Evolutionary conservation across 2,113 vertebrate genomes (phyloP).

Genomic region (Brienomyrus brachyistius): DNA sequence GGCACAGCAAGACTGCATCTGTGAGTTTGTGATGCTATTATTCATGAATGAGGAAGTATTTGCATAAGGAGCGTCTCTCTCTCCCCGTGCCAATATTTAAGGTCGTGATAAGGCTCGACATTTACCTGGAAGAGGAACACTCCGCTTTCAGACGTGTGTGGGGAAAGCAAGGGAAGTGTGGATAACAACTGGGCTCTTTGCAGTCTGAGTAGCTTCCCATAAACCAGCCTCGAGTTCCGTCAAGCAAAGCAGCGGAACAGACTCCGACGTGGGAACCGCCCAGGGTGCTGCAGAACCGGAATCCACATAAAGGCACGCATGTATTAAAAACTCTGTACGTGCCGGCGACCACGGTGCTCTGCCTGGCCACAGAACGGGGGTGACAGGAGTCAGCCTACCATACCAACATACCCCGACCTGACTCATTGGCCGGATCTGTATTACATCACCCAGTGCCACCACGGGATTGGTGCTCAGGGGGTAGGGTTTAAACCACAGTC

Average conservation of each 20-base stretch:
- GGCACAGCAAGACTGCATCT: background rate
- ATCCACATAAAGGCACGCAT: background rate
- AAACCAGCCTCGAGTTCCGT: background rate
- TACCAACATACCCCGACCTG: background rate
- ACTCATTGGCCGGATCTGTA: background rate
- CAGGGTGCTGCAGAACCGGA: background rate
- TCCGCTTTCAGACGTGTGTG: background rate
- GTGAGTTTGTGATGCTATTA: background rate
- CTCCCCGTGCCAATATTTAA: background rate
- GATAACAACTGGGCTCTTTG: background rate
- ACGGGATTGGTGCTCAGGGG: background rate
- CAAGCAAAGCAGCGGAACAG: background rate
- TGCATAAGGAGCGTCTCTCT: background rate
- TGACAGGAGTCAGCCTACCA: background rate
- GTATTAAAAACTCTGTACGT: background rate
- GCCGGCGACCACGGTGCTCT: background rate
- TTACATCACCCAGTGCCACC: background rate
- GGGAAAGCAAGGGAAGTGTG: background rate
- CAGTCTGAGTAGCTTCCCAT: background rate
- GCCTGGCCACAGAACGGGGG: background rate
- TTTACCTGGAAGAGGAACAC: background rate
- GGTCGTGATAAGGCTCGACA: background rate
- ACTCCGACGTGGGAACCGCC: background rate
- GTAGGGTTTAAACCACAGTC: background rate
- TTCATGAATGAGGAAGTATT: background rate